Conservation (phyloP, 2,797 vertebrate genomes). For the Characodon lateralis region DNA sequence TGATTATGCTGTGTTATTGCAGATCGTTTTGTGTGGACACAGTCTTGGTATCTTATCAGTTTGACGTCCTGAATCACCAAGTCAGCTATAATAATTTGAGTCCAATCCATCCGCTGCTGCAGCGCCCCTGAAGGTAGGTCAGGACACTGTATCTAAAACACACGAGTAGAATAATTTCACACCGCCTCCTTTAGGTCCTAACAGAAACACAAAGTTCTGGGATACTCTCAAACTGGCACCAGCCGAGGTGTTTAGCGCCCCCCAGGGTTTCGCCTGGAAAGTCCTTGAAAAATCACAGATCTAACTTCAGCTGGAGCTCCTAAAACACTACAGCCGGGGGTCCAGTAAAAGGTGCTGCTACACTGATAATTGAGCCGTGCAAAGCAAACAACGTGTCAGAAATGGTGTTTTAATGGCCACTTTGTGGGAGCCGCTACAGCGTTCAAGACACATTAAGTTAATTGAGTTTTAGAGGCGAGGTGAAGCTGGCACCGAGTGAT, state of each 20-base stretch:
- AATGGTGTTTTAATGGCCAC: conserved; percentile 69
- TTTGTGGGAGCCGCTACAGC: conserved; percentile 42
- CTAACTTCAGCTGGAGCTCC: conserved; percentile 66
- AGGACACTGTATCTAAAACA: conserved; percentile 47
- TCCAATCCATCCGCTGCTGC: conserved; percentile 67
- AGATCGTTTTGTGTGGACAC: conserved; percentile 51
- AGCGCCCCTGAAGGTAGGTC: conserved; percentile 63
- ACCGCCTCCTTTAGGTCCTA: conserved; percentile 40
- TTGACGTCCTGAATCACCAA: conserved; percentile 68
- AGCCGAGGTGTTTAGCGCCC: conserved; percentile 67
- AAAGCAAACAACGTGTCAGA: conserved; percentile 77
- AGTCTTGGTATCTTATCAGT: conserved; percentile 75
- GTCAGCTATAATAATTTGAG: conserved; percentile 64
- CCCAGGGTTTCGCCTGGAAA: conserved; percentile 69
- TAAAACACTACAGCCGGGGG: conserved; percentile 65
- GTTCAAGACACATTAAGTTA: conserved; percentile 58
- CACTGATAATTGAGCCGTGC: conserved; percentile 78
- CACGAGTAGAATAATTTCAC: conserved; percentile 35
- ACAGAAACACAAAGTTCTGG: conserved; percentile 22
- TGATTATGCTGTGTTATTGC: conserved; percentile 64
- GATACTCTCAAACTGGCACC: conserved; percentile 60
- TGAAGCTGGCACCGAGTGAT: conserved; percentile 67
- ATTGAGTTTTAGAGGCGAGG: conserved; percentile 70
- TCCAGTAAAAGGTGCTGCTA: conserved; percentile 77
- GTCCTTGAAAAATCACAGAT: conserved; percentile 71